These are phyloP conservation scores for Phrynocephalus forsythii DNA, from an alignment of 2,797 vertebrate genomes.

Conservation along the genomic window DNA sequence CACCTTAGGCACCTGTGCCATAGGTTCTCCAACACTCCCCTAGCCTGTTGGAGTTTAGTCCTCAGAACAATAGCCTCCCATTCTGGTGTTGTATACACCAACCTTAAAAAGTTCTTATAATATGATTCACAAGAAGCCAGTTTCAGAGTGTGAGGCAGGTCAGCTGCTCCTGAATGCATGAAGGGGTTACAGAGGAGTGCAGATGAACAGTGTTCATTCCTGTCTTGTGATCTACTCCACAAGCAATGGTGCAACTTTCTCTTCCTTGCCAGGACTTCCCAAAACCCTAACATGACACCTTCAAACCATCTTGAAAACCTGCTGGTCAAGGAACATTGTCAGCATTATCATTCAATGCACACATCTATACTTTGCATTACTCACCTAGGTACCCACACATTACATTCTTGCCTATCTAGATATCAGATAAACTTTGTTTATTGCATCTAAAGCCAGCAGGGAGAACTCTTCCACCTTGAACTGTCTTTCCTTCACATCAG, in stretches of 20 bases:
- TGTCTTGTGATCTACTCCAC: not conserved
- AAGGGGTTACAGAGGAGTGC: not conserved
- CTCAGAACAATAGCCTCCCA: not conserved
- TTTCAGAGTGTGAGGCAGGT: not conserved
- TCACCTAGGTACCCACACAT: not conserved
- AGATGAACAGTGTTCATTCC: too few species aligned
- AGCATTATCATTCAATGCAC: not conserved
- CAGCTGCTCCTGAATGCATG: not conserved
- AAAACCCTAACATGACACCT: not conserved
- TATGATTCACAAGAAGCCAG: not conserved
- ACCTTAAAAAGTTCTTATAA: too few species aligned
- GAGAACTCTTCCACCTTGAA: fast-evolving
- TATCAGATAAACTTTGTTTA: not conserved
- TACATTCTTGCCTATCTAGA: not conserved
- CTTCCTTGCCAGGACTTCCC: not conserved
- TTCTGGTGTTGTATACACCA: not conserved
- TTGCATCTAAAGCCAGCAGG: not conserved
- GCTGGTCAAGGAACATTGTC: too few species aligned
- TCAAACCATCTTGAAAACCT: too few species aligned
- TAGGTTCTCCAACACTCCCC: not conserved
- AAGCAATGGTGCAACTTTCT: too few species aligned
- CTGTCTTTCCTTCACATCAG: slow-evolving; percentile 11
- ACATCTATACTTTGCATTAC: not conserved
- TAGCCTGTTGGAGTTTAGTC: not conserved
- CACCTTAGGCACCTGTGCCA: too few species aligned